Conservation (phyloP, 2,113 vertebrate genomes). For the Furnarius figulus region DNA sequence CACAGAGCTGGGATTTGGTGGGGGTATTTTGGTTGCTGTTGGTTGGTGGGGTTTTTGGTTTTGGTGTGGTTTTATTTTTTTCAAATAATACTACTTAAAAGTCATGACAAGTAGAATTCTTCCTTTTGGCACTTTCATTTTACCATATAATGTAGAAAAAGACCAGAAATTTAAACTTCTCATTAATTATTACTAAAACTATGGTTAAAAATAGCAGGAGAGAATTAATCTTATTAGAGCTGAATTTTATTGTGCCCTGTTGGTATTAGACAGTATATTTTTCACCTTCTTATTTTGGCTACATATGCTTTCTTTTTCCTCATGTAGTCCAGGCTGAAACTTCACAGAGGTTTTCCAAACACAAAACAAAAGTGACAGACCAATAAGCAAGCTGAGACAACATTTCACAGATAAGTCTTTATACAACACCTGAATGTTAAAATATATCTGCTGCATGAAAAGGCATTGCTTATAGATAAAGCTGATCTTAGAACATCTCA, state of each 20-base stretch:
- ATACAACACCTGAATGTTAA: slow-evolving; percentile 6
- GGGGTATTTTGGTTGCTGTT: background rate
- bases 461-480: slow-evolving; percentile 14
- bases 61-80: no score
- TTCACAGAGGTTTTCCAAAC: background rate
- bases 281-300: background rate
- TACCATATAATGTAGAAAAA: background rate
- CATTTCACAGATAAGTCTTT: background rate
- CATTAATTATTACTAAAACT: background rate
- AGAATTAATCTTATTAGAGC: background rate
- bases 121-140: background rate
- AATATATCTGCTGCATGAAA: background rate
- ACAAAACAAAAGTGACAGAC: background rate
- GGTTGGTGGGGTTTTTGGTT: no score
- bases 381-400: background rate
- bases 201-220: background rate
- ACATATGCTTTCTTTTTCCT: background rate
- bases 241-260: background rate
- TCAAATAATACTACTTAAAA: background rate
- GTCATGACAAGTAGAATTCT: background rate
- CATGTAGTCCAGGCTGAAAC: background rate
- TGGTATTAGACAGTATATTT: background rate
- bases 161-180: background rate
- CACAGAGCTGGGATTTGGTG: background rate
- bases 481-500: background rate